Conservation (phyloP, 2,113 vertebrate species). For the Scophthalmus maximus region DNA sequence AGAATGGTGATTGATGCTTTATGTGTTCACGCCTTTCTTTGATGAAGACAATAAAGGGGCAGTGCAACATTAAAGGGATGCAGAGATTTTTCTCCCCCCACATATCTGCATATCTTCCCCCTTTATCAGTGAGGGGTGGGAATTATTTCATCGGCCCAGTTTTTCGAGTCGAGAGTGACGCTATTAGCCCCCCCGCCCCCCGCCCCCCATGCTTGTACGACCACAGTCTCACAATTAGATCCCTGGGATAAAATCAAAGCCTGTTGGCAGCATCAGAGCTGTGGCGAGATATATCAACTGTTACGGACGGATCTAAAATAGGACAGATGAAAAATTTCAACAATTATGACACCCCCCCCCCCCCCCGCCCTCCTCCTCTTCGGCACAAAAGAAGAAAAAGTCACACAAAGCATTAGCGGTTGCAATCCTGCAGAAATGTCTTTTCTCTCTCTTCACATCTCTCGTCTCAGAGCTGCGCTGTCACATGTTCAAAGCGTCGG, state of each 20-base stretch:
- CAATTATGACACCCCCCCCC: conserved; percentile 30
- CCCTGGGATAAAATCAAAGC: conserved; percentile 64
- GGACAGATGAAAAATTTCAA: conserved; percentile 66
- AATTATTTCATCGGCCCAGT: conserved; percentile 42
- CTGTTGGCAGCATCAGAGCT: conserved; percentile 38
- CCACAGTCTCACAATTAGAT: conserved; percentile 65
- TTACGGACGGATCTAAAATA: conserved; percentile 62
- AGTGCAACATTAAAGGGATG: conserved; percentile 17
- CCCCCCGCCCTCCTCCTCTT: background rate
- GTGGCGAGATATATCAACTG: conserved; percentile 60
- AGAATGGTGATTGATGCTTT: conserved; percentile 9
- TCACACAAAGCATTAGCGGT: conserved; percentile 33
- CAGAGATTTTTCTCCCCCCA: background rate
- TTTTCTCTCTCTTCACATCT: conserved; percentile 39
- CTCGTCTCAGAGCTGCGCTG: conserved; percentile 30
- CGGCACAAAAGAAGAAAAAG: conserved; percentile 24
- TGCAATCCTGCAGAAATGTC: conserved; percentile 31
- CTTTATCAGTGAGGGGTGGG: conserved; percentile 40
- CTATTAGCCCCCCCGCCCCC: conserved; percentile 59
- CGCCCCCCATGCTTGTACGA: conserved; percentile 49
- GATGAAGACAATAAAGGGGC: conserved; percentile 34
- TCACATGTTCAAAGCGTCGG: conserved; percentile 46
- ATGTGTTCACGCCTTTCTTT: conserved; percentile 20
- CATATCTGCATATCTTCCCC: conserved; percentile 13
- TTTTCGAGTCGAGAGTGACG: conserved; percentile 52